Percentiles rank a stretch among this genome's conserved stretches.
phyloP scores from a whole-genome alignment of 1,140 invertebrate species.

The Melipona quadrifasciata region DNA sequence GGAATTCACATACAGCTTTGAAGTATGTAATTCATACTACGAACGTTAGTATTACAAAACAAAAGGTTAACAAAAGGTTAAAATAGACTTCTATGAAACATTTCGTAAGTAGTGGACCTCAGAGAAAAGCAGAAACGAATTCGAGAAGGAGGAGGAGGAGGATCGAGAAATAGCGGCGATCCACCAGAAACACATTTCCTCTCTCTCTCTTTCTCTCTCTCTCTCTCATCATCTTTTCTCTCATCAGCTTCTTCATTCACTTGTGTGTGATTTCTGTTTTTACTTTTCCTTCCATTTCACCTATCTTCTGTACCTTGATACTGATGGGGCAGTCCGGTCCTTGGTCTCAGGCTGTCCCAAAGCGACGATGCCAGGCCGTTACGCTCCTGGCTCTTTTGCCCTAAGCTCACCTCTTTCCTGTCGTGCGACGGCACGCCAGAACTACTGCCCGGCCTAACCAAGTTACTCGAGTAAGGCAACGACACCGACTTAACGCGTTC shows the following conservation, averaged over 20 bases:
- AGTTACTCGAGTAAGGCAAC: slow-evolving; percentile 73
- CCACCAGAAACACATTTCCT: slow-evolving; percentile 55
- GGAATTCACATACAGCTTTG: no score
- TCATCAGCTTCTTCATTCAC: neutral
- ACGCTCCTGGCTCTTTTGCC: slow-evolving; percentile 68
- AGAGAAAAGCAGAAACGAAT: slow-evolving; percentile 9
- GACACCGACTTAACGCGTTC: slow-evolving; percentile 75
- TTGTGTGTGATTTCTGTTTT: neutral
- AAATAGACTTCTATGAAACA: no score
- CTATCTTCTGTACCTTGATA: slow-evolving; percentile 79
- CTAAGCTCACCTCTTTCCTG: slow-evolving; percentile 66
- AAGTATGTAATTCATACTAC: no score
- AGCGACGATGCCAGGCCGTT: slow-evolving; percentile 69
- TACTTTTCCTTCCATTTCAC: slow-evolving; percentile 58
- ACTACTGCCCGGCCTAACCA: slow-evolving; percentile 65
- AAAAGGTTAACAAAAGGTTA: no score
- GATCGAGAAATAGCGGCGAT: slow-evolving; percentile 32
- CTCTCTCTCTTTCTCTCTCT: no score
- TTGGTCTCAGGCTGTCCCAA: slow-evolving; percentile 76
- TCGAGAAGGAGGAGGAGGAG: slow-evolving; percentile 16
- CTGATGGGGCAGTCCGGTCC: slow-evolving; percentile 76
- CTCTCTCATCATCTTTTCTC: neutral
- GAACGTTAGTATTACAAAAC: no score
- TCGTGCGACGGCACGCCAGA: slow-evolving; percentile 59
- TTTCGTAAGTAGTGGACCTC: no score